phyloP scores from a whole-genome alignment of 53 echinoderm and acorn worm species.

The Crossaster papposus region DNA sequence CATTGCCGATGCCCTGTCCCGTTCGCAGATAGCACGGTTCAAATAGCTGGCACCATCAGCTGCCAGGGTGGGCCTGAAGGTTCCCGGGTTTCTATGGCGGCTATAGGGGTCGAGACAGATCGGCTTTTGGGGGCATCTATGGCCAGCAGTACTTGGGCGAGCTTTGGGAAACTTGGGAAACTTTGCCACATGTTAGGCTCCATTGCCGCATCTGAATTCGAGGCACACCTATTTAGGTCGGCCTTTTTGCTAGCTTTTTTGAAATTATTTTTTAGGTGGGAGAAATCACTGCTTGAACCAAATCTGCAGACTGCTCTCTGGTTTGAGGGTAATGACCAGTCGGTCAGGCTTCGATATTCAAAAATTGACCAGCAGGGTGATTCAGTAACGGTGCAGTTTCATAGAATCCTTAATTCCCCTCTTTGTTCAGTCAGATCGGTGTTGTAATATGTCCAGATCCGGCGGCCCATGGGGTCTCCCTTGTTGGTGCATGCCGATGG shows the following conservation, averaged over 20 bases:
- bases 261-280: not conserved
- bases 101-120: not conserved
- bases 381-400: not conserved
- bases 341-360: constrained; percentile 9
- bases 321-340: constrained; percentile 1
- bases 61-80: not conserved
- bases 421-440: constrained; percentile 32
- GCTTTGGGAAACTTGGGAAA: not conserved
- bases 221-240: too few species aligned
- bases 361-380: constrained; percentile 35
- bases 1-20: constrained; percentile 47
- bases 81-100: constrained; percentile 48
- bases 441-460: not conserved
- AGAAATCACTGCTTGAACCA: constrained; percentile 8
- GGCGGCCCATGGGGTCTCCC: not conserved
- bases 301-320: not conserved
- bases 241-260: too few species aligned
- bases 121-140: constrained; percentile 3
- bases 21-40: constrained; percentile 50
- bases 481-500: constrained; percentile 24
- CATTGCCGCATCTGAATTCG: too few species aligned
- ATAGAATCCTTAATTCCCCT: not conserved
- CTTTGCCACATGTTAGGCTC: too few species aligned
- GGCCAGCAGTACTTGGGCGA: constrained; percentile 20
- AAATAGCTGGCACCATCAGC: constrained; percentile 28